Evolutionary conservation across 2,888 invertebrate genomes (phyloP).

Genomic region (Rhabditophanes sp.): DNA sequence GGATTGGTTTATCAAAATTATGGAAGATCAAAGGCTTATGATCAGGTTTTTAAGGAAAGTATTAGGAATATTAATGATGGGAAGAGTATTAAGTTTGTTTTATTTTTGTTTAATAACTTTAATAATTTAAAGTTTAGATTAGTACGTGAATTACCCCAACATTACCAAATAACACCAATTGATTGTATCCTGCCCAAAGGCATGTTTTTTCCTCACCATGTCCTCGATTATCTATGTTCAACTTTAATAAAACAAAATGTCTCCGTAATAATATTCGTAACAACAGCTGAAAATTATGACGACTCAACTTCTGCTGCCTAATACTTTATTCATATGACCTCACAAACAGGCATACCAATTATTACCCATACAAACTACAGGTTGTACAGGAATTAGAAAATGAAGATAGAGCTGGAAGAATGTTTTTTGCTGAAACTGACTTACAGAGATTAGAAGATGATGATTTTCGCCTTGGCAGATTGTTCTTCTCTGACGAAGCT

Average conservation of each 20-base stretch:
- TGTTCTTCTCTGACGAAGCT: too few species aligned
- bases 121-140: slow-evolving; percentile 15
- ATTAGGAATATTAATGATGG: slow-evolving; percentile 6
- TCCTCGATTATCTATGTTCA: slow-evolving; percentile 34
- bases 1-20: too few species aligned
- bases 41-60: slow-evolving; percentile 4
- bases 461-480: too few species aligned
- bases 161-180: slow-evolving; percentile 22
- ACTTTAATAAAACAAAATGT: slow-evolving; percentile 18
- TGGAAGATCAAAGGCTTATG: too few species aligned
- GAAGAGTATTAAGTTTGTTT: background rate
- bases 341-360: slow-evolving; percentile 64
- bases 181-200: slow-evolving; percentile 37
- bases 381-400: too few species aligned
- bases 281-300: slow-evolving; percentile 32
- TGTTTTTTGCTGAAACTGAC: too few species aligned
- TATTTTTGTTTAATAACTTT: background rate
- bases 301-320: slow-evolving; percentile 29
- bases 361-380: too few species aligned
- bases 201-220: slow-evolving; percentile 29
- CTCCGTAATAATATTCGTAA: slow-evolving; percentile 25
- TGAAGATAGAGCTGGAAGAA: too few species aligned
- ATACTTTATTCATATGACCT: slow-evolving; percentile 27
- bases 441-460: too few species aligned
- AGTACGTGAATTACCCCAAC: slow-evolving; percentile 16